Evolutionary conservation across 2,888 invertebrate genomes (phyloP).

Genomic region (Protula sp.): DNA sequence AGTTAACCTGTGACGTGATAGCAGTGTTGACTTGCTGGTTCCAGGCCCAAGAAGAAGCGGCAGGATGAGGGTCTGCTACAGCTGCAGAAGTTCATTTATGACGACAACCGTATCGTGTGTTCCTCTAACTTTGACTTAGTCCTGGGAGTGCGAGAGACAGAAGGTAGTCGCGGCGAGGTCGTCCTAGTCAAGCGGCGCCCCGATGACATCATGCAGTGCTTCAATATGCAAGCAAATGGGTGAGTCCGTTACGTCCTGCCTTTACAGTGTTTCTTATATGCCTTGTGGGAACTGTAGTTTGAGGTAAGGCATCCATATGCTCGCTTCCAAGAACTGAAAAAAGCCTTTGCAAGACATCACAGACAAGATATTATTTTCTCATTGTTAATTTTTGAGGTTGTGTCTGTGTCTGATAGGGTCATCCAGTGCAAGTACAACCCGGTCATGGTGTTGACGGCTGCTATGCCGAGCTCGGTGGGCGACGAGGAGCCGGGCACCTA

Average conservation of each 20-base stretch:
- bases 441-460: slow-evolving; percentile 43
- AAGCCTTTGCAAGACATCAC: no score
- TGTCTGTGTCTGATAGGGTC: no score
- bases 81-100: slow-evolving; percentile 43
- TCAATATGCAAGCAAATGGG: slow-evolving; percentile 47
- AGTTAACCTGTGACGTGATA: no score
- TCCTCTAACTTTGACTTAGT: slow-evolving; percentile 38
- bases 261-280: not conserved
- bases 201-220: slow-evolving; percentile 47
- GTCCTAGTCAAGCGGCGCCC: slow-evolving; percentile 39
- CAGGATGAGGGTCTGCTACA: slow-evolving; percentile 8
- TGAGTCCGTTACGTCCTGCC: no score
- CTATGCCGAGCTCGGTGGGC: slow-evolving; percentile 39
- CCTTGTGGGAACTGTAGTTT: no score
- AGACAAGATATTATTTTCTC: no score
- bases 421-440: slow-evolving; percentile 43
- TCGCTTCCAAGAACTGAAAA: no score
- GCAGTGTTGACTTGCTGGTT: no score
- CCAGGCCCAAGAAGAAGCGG: not conserved
- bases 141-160: slow-evolving; percentile 39
- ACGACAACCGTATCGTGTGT: slow-evolving; percentile 45
- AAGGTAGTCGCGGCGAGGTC: slow-evolving; percentile 42
- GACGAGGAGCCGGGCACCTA: no score
- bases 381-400: no score
- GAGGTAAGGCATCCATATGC: no score